phyloP scores from a whole-genome alignment of 1,140 invertebrate species.

The Leucophenga varia region DNA sequence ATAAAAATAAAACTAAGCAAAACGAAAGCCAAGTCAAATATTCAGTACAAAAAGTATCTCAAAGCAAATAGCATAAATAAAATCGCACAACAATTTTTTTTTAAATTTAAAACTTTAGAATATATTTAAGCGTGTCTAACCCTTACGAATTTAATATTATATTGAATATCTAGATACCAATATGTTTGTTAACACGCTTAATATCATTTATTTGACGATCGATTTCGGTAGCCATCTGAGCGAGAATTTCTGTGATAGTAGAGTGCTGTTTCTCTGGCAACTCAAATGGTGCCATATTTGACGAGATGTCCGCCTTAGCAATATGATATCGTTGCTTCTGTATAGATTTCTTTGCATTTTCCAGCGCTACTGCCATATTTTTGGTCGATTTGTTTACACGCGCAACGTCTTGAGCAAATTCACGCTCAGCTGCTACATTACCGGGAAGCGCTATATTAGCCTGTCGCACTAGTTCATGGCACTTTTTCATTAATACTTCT shows the following conservation, averaged over 20 bases:
- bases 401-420: slow-evolving; percentile 36
- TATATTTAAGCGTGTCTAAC: too few species aligned
- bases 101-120: too few species aligned
- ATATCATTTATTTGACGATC: slow-evolving; percentile 45
- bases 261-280: slow-evolving; percentile 45
- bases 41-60: too few species aligned
- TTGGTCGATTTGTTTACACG: slow-evolving; percentile 39
- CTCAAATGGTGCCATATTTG: slow-evolving; percentile 29
- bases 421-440: slow-evolving; percentile 36
- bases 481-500: slow-evolving; percentile 58
- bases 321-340: slow-evolving; percentile 50
- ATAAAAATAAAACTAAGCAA: too few species aligned
- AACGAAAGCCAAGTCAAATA: too few species aligned
- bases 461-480: slow-evolving; percentile 36
- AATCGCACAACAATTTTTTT: too few species aligned
- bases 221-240: slow-evolving; percentile 39
- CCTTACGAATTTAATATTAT: too few species aligned
- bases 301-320: slow-evolving; percentile 32
- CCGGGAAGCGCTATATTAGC: slow-evolving; percentile 37
- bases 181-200: slow-evolving; percentile 48
- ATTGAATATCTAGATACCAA: slow-evolving; percentile 35
- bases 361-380: slow-evolving; percentile 25
- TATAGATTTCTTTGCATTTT: slow-evolving; percentile 32
- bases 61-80: too few species aligned
- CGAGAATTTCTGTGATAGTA: slow-evolving; percentile 48